A percentile compares a stretch with the other conserved stretches of the same genome.
Evolutionary conservation across 2,113 vertebrate genomes (phyloP).

Genomic region (Myiopsitta monachus): DNA sequence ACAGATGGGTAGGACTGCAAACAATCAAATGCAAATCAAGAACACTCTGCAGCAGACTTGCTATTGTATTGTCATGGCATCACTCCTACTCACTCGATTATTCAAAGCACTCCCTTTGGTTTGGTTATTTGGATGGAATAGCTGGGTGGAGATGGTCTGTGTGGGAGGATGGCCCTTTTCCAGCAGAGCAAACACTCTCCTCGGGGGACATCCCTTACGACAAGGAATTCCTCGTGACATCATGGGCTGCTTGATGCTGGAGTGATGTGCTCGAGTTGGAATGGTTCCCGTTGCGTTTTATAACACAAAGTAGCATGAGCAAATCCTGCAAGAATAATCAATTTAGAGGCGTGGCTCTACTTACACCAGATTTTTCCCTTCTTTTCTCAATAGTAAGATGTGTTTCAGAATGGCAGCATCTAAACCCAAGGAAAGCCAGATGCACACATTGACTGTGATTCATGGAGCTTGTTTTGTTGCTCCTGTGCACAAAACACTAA

Average conservation of each 20-base stretch:
- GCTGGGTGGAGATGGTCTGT: not conserved
- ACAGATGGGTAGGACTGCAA: constrained; percentile 61
- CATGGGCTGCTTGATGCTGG: constrained; percentile 13
- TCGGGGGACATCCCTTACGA: constrained; percentile 4
- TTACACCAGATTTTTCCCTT: not conserved
- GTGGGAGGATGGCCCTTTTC: constrained; percentile 22
- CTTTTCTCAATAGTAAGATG: not conserved
- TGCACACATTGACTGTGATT: not conserved
- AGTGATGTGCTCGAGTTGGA: not conserved
- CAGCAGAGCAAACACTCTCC: constrained; percentile 27
- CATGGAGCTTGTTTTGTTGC: not conserved
- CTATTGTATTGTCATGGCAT: constrained; percentile 38
- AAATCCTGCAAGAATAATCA: constrained; percentile 50
- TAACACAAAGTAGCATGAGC: constrained; percentile 8
- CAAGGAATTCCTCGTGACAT: constrained; percentile 61
- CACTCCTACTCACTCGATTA: constrained; percentile 33
- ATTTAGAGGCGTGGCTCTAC: not conserved
- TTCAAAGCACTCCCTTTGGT: constrained; percentile 48
- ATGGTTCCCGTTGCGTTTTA: not conserved
- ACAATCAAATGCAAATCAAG: constrained; percentile 63
- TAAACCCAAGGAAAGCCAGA: not conserved
- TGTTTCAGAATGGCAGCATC: not conserved
- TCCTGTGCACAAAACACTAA: not conserved
- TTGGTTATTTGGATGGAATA: constrained; percentile 32
- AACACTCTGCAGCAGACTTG: constrained; percentile 4